phyloP scores from a whole-genome alignment of 2,113 vertebrate species.

The Lampris incognitus region DNA sequence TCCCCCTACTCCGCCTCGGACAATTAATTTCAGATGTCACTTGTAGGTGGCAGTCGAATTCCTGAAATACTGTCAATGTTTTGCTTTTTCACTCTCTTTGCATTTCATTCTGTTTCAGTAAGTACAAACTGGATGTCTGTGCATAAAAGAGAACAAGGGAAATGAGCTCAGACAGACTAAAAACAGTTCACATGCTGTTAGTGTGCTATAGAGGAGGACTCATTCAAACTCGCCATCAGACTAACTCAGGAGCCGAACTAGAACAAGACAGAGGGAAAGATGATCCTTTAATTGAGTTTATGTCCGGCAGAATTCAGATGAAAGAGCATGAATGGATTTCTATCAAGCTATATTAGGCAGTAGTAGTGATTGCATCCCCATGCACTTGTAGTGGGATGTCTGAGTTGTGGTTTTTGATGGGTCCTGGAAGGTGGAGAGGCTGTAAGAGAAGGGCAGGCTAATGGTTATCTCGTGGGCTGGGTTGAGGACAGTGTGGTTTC shows the following conservation, averaged over 20 bases:
- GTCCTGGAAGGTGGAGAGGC: conserved; percentile 33
- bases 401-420: background rate
- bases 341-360: conserved; percentile 28
- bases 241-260: background rate
- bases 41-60: conserved; percentile 64
- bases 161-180: conserved; percentile 62
- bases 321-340: conserved; percentile 15
- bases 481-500: conserved; percentile 51
- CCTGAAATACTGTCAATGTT: conserved; percentile 52
- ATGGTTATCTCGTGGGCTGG: conserved; percentile 33
- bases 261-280: background rate
- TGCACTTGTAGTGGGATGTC: background rate
- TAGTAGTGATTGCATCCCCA: background rate
- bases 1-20: conserved; percentile 53
- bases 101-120: conserved; percentile 51
- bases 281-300: conserved; percentile 22
- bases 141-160: conserved; percentile 34
- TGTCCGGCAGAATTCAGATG: conserved; percentile 29
- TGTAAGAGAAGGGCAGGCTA: conserved; percentile 10
- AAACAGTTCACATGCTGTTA: conserved; percentile 49
- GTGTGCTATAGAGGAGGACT: conserved; percentile 42
- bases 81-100: conserved; percentile 5
- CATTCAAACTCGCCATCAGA: conserved; percentile 25
- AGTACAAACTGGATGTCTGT: conserved; percentile 64
- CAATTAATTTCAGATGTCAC: conserved; percentile 74